Evolutionary conservation across 2,888 invertebrate species (phyloP).

Genomic region (Drosophila sordidapex): DNA sequence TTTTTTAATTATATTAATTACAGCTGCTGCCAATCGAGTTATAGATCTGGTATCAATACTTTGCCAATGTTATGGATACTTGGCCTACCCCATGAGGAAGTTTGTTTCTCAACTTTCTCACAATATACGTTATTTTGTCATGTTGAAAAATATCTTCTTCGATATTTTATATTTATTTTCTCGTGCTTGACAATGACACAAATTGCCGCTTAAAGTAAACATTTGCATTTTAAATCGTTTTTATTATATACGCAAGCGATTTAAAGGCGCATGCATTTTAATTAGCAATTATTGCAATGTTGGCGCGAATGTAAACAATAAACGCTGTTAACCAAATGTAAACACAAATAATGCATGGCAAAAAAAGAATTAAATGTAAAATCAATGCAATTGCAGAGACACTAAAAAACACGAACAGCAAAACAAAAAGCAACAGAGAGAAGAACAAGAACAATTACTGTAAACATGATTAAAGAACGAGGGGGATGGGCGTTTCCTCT

Average conservation of each 20-base stretch:
- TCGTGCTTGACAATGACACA: not conserved
- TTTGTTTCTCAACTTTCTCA: not conserved
- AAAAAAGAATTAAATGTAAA: constrained; percentile 43
- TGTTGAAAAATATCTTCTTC: not conserved
- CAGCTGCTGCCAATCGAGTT: not conserved
- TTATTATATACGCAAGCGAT: constrained; percentile 13
- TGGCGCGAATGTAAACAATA: constrained; percentile 42
- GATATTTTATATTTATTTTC: not conserved
- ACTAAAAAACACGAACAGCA: constrained; percentile 49
- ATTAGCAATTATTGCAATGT: constrained; percentile 53
- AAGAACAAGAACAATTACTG: constrained; percentile 29
- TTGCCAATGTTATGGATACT: not conserved
- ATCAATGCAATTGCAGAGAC: constrained; percentile 73
- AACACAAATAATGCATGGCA: constrained; percentile 59
- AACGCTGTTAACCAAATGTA: constrained; percentile 57
- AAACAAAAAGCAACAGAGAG: constrained; percentile 35
- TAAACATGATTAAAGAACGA: constrained; percentile 56
- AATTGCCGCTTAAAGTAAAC: not conserved
- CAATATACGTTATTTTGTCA: not conserved
- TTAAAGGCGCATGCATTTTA: constrained; percentile 49
- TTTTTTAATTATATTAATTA: not conserved
- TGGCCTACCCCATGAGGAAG: not conserved
- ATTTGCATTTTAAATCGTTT: constrained; percentile 7
- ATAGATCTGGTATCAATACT: not conserved
- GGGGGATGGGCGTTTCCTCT: not conserved